Percentiles rank a stretch among this genome's conserved stretches.
These are phyloP conservation scores for Drosophila neonasuta DNA, from an alignment of 2,888 invertebrate species.

Conservation along the genomic window DNA sequence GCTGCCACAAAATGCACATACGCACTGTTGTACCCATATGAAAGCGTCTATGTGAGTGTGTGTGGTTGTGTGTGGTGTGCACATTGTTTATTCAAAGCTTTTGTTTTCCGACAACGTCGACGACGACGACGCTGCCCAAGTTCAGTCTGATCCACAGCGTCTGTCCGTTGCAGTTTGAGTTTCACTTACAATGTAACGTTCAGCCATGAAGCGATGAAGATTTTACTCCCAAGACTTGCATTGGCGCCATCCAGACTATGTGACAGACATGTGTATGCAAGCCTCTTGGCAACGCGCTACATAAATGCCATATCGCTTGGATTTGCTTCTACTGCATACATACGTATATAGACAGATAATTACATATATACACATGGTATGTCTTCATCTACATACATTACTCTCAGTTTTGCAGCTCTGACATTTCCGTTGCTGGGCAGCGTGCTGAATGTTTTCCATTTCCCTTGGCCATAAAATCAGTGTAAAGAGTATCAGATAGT, in stretches of 20 bases:
- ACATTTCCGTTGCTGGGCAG: conserved; percentile 10
- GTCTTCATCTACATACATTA: neutral
- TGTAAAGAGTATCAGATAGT: neutral
- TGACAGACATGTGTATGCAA: no score
- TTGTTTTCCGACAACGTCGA: conserved; percentile 16
- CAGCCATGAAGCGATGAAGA: neutral
- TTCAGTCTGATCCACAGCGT: conserved; percentile 15
- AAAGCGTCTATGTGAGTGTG: neutral
- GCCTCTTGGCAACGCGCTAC: conserved; percentile 5
- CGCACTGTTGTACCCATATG: neutral
- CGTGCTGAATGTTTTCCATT: conserved; percentile 5
- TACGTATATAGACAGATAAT: conserved; percentile 6
- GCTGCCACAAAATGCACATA: conserved; percentile 20
- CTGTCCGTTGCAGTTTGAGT: conserved; percentile 28
- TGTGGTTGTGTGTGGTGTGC: conserved; percentile 16
- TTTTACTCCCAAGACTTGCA: conserved; percentile 13
- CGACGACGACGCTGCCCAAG: conserved; percentile 1
- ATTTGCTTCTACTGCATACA: conserved; percentile 3
- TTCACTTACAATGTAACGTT: conserved; percentile 9
- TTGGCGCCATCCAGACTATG: conserved; percentile 22
- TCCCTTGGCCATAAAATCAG: neutral
- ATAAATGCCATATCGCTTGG: conserved; percentile 13
- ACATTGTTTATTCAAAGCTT: conserved; percentile 48
- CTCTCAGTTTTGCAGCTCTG: conserved; percentile 2
- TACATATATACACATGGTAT: conserved; percentile 1